Evolutionary conservation across 2,113 vertebrate genomes (phyloP).

Genomic region (Panthera leo): DNA sequence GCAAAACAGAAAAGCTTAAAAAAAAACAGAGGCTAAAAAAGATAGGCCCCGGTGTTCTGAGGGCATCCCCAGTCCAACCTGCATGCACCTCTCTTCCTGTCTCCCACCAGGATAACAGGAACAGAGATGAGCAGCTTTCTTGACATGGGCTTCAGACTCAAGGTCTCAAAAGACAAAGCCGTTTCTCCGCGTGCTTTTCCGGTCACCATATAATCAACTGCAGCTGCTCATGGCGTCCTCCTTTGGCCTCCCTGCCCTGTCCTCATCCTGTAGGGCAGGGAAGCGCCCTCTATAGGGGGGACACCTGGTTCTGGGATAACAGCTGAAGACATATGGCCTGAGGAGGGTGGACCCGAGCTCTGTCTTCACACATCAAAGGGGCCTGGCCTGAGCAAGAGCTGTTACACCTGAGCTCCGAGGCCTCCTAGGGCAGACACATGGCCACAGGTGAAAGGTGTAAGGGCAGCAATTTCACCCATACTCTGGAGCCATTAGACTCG

Average conservation of each 20-base stretch:
- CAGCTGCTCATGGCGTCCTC: fast-evolving
- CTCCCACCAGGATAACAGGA: not conserved
- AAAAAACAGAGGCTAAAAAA: not conserved
- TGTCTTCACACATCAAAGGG: fast-evolving
- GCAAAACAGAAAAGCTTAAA: not conserved
- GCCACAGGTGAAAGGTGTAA: not conserved
- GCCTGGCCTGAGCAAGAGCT: too few species aligned
- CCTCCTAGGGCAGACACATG: not conserved
- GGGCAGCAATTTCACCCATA: not conserved
- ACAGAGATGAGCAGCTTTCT: not conserved
- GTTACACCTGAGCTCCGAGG: not conserved
- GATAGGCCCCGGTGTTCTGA: not conserved
- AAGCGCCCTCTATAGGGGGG: fast-evolving
- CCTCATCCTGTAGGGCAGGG: not conserved
- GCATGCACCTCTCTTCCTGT: not conserved
- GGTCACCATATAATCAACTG: not conserved
- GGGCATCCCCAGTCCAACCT: fast-evolving
- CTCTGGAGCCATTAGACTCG: not conserved
- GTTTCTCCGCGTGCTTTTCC: not conserved
- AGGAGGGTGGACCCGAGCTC: not conserved
- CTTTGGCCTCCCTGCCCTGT: fast-evolving
- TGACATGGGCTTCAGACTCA: not conserved
- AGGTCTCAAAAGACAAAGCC: not conserved
- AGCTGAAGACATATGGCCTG: not conserved
- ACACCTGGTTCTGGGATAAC: not conserved